phyloP scores from a whole-genome alignment of 2,113 vertebrate species.

The Phalacrocorax brasilianus region DNA sequence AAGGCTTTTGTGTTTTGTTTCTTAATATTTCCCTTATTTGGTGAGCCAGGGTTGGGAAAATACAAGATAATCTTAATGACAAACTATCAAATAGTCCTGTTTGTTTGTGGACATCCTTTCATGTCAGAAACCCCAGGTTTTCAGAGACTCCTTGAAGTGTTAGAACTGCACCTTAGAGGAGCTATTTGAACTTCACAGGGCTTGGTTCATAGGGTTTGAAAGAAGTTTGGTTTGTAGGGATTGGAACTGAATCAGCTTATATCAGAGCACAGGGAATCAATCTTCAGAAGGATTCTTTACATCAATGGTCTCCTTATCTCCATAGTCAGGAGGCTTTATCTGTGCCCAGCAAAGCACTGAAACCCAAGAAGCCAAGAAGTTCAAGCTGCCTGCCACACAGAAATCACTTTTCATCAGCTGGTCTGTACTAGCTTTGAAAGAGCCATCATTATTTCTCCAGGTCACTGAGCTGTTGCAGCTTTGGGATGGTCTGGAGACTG shows the following conservation, averaged over 20 bases:
- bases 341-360: neutral
- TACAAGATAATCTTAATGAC: neutral
- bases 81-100: neutral
- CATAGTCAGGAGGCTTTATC: slow-evolving; percentile 25
- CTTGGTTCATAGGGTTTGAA: neutral
- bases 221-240: neutral
- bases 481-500: neutral
- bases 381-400: neutral
- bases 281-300: slow-evolving; percentile 25
- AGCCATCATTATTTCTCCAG: slow-evolving; percentile 3
- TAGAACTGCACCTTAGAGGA: neutral
- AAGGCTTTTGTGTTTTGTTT: neutral
- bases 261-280: neutral
- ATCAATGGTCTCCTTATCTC: slow-evolving; percentile 31
- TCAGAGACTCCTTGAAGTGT: neutral
- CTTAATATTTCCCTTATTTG: neutral
- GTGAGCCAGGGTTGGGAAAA: neutral
- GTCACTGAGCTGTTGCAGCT: neutral
- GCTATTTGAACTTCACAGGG: neutral
- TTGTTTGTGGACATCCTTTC: neutral
- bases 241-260: slow-evolving; percentile 1
- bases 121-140: neutral
- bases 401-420: slow-evolving; percentile 20
- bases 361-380: slow-evolving; percentile 2
- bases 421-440: neutral